Evolutionary conservation across 2,797 vertebrate genomes (phyloP), one percentile per base, ranked within the genome.

Genomic region (Scyliorhinus canicula): DNA sequence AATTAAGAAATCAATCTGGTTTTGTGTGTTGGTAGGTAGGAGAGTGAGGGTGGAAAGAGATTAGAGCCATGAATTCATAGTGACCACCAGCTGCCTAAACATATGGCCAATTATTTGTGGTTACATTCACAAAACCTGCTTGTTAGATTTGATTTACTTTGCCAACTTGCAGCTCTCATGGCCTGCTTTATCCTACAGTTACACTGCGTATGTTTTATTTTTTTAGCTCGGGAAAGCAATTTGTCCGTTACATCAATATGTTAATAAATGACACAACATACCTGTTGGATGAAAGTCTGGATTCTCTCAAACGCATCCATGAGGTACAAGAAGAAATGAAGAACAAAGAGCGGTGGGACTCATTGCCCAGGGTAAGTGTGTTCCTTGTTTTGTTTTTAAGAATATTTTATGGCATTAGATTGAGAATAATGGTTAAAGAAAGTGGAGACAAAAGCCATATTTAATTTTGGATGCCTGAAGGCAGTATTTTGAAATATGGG

Each of bases 191-290:
- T 95, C 95, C 16, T 93, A 95, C 90, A 0, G 19, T 47, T 95
- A 57, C 96, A 16, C 12, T 57, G 93, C 85, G 47, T 95, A 95
- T 93, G 57, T 44, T 96, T 95, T 95, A 0, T 40, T 96, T 95
- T 67, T 96, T 14, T 96, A 99, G 99, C 97, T 99, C 99, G 93
- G 99, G 99, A 96, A 99, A 99, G 97, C 99, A 99, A 97, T 99
- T 99, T 97, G 99, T 99, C 95, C 99, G 99, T 96, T 99, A 99
- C 96, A 99, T 99, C 97, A 99, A 99, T 97, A 99, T 99, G 99
- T 97, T 99, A 97, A 99, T 99, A 96, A 99, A 99, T 57, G 99
- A 99, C 97, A 99, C 99, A 26, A 99, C 99, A 86, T 99, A 99
- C 97, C 96, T 99, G 97, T 97, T 99, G 95, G 99, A 99, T 40